Evolutionary conservation across 2,888 invertebrate species (phyloP).

Genomic region (Eristalis intricaria): DNA sequence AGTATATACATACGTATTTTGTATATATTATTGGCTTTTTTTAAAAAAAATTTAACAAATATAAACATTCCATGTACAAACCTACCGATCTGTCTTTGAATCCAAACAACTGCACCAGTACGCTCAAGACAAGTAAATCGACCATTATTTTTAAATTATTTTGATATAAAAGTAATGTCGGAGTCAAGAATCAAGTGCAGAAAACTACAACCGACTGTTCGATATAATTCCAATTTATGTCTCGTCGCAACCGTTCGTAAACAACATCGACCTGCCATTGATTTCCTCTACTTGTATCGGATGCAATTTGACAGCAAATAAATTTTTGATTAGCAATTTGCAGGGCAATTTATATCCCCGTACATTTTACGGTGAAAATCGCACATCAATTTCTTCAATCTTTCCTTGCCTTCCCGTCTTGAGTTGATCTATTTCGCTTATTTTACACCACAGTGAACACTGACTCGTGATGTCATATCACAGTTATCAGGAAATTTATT

Average conservation of each 20-base stretch:
- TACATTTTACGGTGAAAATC: background rate
- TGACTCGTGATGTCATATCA: conserved; percentile 3
- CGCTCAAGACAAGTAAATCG: background rate
- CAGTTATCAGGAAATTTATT: conserved; percentile 4
- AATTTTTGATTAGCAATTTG: conserved; percentile 3
- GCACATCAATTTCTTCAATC: background rate
- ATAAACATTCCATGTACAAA: no score
- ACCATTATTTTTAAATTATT: background rate
- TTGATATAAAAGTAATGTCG: no score
- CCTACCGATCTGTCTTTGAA: no score
- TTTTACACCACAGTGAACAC: conserved; percentile 8
- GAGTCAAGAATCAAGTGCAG: background rate
- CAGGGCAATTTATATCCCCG: background rate
- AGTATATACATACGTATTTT: no score
- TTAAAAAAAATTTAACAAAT: no score
- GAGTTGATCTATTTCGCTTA: background rate
- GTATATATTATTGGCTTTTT: no score
- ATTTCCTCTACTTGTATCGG: background rate
- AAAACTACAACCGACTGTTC: background rate
- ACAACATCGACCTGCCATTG: background rate
- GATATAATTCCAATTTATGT: conserved; percentile 2
- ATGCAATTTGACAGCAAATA: conserved; percentile 6
- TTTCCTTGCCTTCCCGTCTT: background rate
- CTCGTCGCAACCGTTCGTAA: background rate
- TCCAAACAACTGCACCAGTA: no score